Conservation (phyloP, 2,888 invertebrate species). For the Sphaeridia pumilis region DNA sequence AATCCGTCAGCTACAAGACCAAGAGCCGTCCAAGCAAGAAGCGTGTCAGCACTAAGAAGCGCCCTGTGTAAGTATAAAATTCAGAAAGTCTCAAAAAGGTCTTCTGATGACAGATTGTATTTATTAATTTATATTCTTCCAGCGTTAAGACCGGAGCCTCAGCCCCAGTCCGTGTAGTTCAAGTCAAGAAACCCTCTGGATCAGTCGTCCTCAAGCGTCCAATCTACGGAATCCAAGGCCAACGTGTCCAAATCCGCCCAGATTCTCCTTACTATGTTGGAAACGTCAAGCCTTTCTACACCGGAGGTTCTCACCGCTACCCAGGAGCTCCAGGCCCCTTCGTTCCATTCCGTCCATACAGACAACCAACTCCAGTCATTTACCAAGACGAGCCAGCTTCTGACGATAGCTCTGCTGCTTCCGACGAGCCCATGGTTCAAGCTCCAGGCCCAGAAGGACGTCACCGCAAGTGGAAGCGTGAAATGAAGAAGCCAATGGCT, state of each 20-base stretch:
- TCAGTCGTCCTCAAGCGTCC: slow-evolving; percentile 10
- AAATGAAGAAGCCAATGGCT: slow-evolving; percentile 2
- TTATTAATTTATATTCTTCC: too few species aligned
- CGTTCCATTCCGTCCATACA: slow-evolving; percentile 1
- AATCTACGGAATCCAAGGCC: slow-evolving; percentile 11
- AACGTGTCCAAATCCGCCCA: background rate
- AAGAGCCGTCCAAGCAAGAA: slow-evolving; percentile 7
- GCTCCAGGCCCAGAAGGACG: background rate
- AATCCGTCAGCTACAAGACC: background rate
- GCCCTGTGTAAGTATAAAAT: too few species aligned
- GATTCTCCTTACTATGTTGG: background rate
- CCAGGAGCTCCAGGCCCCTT: background rate
- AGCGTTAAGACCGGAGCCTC: background rate
- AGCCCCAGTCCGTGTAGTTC: background rate
- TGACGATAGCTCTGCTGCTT: background rate
- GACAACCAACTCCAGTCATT: slow-evolving; percentile 11
- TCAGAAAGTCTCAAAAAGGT: too few species aligned
- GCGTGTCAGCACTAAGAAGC: background rate
- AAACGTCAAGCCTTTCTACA: background rate
- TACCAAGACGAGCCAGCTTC: slow-evolving; percentile 9
- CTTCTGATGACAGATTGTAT: too few species aligned
- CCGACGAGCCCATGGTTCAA: background rate
- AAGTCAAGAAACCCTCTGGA: background rate
- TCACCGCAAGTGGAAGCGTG: slow-evolving; percentile 3
- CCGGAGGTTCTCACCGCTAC: background rate